Base-by-base conservation (phyloP, 2,797 vertebrate genomes). In the Onychomys torridus region DNA sequence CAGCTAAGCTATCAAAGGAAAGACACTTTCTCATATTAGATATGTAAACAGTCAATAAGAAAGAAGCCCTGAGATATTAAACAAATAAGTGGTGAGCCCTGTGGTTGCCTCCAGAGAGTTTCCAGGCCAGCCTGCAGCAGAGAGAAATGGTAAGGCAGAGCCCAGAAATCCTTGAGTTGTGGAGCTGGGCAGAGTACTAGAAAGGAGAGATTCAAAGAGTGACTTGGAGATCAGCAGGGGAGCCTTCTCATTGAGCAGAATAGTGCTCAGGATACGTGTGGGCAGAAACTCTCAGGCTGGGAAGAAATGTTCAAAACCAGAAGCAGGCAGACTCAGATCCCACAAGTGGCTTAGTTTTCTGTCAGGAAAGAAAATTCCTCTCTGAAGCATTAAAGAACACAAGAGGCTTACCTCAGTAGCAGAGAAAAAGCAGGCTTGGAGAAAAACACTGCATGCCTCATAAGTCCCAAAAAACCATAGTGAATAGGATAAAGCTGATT, bases 391-490 rank as follows among this genome's bases (percentile, higher is more conserved):
- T 11, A 32, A 61, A 83, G 8, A 6, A 43, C 37, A 32, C 16
- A 85, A 86, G 23, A 93, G 37, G 34, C 73, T 94, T 90, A 11
- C 69, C 63, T 94, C 46, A 71, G 75, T 67, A 67, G 23, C 25
- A 19, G 43, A 79, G 32, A 90, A 94, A 71, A 85, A 52, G 76
- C 59, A 95, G 55, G 75, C 21, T 10, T 67, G 34, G 90, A 67
- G 40, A 11, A 85, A 89, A 94, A 87, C 10, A 69, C 25, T 55
- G 21, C 84, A 55, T 93, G 49, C 49, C 40, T 91, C 76, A 14
- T 93, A 95, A 81, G n/a, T 89, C 57, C 79, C 88, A 37, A 92
- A n/a, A 89, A 94, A 13, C 29, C 82, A 21, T 55, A 32, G 25
- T 55, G 57, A 65, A 89, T 86, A 65, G 21, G 16, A 94, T 7